Evolutionary conservation across 1,140 invertebrate genomes (phyloP).

Genomic region (Brachionus angularis): DNA sequence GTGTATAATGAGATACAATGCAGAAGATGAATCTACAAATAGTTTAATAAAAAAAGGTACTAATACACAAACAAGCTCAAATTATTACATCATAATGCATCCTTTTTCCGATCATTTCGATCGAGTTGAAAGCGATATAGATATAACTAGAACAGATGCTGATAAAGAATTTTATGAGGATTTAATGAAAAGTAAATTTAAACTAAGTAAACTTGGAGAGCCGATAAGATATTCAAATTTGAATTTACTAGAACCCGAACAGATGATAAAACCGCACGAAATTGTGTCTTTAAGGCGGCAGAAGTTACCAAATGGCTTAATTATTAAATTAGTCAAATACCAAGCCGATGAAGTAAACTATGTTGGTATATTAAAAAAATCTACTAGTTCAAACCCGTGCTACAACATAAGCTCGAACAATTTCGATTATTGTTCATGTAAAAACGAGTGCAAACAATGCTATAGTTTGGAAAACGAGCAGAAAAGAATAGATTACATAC

Average conservation of each 20-base stretch:
- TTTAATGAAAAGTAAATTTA: too few species aligned
- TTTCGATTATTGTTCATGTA: neutral
- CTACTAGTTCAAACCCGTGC: neutral
- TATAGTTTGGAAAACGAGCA: neutral
- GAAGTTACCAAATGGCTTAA: neutral
- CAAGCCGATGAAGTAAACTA: constrained; percentile 1
- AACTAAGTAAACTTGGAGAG: too few species aligned
- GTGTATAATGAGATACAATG: neutral
- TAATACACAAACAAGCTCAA: too few species aligned
- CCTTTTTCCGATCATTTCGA: constrained; percentile 5
- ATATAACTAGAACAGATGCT: neutral
- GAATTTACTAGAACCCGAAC: too few species aligned
- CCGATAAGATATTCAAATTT: too few species aligned
- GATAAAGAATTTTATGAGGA: too few species aligned
- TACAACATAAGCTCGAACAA: neutral
- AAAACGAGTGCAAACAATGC: neutral
- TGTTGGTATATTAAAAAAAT: neutral
- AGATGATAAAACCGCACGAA: too few species aligned
- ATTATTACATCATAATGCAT: constrained; percentile 5
- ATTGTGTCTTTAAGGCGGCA: neutral
- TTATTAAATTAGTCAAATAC: constrained; percentile 7
- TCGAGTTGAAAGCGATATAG: neutral
- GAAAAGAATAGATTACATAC: neutral
- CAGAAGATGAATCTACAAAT: too few species aligned
- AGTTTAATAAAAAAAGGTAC: too few species aligned